Percentiles rank a stretch among this genome's conserved stretches.
These are phyloP conservation scores for Vespertilio murinus DNA, from an alignment of 2,797 vertebrate species.

Conservation along the genomic window DNA sequence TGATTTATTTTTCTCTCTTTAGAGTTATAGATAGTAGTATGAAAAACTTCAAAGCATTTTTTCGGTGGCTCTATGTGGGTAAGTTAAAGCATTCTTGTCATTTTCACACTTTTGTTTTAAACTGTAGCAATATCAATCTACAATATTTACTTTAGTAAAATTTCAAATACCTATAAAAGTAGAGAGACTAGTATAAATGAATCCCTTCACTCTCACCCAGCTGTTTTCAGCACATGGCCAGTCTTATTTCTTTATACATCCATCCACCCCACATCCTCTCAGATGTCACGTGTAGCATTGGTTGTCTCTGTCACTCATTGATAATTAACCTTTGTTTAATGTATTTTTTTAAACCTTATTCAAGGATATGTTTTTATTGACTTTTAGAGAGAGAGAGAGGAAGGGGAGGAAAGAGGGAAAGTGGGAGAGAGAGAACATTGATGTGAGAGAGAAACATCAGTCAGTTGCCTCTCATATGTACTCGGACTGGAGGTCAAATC, in stretches of 20 bases:
- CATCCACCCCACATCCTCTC: accelerated
- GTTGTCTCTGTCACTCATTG: not conserved
- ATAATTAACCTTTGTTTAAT: not conserved
- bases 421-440: not conserved
- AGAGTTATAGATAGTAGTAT: constrained; percentile 99
- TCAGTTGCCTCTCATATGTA: not conserved
- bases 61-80: constrained; percentile 99
- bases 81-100: constrained; percentile 80
- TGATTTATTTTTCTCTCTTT: constrained; percentile 70
- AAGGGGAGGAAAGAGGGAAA: not conserved
- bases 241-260: accelerated
- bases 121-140: not conserved
- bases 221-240: not conserved
- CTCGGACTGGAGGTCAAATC: not conserved
- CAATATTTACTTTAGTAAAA: constrained; percentile 32
- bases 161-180: not conserved
- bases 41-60: constrained; percentile 99
- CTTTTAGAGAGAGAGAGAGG: not conserved
- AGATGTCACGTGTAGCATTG: too few relatives aligned
- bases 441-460: not conserved
- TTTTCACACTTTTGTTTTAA: not conserved
- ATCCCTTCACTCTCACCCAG: too few relatives aligned
- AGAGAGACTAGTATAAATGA: not conserved
- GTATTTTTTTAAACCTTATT: not conserved
- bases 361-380: not conserved